A percentile compares a stretch with the other conserved stretches of the same genome.
Evolutionary conservation across 2,888 invertebrate species (phyloP).

Genomic region (Cyclophora albipunctata): DNA sequence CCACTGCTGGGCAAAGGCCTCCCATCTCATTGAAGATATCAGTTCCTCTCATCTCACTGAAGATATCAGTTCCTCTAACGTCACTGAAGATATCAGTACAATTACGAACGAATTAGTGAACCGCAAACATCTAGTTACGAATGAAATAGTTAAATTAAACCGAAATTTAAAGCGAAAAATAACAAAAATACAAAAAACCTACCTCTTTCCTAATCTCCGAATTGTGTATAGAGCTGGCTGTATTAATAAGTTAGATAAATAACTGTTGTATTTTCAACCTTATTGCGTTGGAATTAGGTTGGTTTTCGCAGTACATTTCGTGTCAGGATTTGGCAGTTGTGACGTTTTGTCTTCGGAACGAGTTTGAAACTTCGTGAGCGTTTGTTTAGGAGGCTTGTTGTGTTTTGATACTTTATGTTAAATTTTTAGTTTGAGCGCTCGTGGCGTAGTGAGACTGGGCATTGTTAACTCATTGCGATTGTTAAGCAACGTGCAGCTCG

Average conservation of each 20-base stretch:
- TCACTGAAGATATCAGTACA: too few species aligned
- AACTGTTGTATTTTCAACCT: slow-evolving; percentile 20
- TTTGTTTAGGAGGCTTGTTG: slow-evolving; percentile 29
- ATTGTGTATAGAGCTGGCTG: slow-evolving; percentile 56
- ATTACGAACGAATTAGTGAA: too few species aligned
- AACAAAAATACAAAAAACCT: slow-evolving; percentile 15
- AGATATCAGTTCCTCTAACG: too few species aligned
- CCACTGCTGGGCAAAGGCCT: too few species aligned
- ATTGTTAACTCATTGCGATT: too few species aligned
- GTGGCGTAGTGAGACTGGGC: too few species aligned
- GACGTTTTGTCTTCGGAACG: slow-evolving; percentile 37
- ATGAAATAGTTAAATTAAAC: slow-evolving; percentile 19
- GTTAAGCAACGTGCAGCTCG: too few species aligned
- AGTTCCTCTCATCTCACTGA: too few species aligned
- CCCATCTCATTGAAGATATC: too few species aligned
- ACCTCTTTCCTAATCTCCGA: slow-evolving; percentile 66
- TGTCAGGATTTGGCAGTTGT: slow-evolving; percentile 32
- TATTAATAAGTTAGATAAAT: slow-evolving; percentile 61
- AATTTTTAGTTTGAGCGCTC: slow-evolving; percentile 10
- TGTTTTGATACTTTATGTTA: slow-evolving; percentile 45
- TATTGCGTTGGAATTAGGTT: slow-evolving; percentile 16
- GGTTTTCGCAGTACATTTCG: neutral
- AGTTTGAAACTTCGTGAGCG: slow-evolving; percentile 58
- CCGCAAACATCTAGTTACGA: too few species aligned
- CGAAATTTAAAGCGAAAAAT: slow-evolving; percentile 28